A percentile compares a stretch with the other conserved stretches of the same genome.
Conservation (phyloP, 2,888 invertebrate species). For the Cheilosia variabilis region DNA sequence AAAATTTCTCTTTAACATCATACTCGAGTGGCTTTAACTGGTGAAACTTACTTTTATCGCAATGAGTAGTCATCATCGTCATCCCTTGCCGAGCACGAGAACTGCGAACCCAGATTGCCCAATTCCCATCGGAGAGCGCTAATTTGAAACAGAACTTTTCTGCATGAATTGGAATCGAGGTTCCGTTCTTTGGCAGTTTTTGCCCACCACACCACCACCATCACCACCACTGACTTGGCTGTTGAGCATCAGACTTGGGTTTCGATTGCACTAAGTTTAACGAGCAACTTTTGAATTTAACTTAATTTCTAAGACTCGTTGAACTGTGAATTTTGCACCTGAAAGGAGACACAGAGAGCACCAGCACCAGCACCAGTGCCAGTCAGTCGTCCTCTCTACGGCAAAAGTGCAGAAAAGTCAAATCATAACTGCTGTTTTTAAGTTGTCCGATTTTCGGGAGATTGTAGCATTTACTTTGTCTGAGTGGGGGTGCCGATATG, state of each 20-base stretch:
- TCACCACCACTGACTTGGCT: slow-evolving; percentile 42
- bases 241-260: slow-evolving; percentile 43
- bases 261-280: slow-evolving; percentile 67
- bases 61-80: slow-evolving; percentile 48
- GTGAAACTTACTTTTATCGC: slow-evolving; percentile 73
- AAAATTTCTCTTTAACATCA: slow-evolving; percentile 74
- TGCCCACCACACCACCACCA: slow-evolving; percentile 43
- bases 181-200: slow-evolving; percentile 24
- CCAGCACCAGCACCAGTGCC: background rate
- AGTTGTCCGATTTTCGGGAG: slow-evolving; percentile 46
- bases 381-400: background rate
- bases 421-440: slow-evolving; percentile 67
- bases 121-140: slow-evolving; percentile 46
- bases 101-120: slow-evolving; percentile 1
- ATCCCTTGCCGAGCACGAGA: background rate
- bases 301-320: slow-evolving; percentile 69
- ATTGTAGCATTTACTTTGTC: slow-evolving; percentile 52
- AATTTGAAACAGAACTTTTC: slow-evolving; percentile 75
- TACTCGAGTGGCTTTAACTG: slow-evolving; percentile 73
- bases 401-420: slow-evolving; percentile 52
- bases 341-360: slow-evolving; percentile 10
- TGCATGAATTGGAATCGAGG: slow-evolving; percentile 70
- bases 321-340: slow-evolving; percentile 71
- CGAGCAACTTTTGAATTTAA: slow-evolving; percentile 68
- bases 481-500: background rate